Conservation (phyloP, 2,113 vertebrate species). For the Lontra canadensis region DNA sequence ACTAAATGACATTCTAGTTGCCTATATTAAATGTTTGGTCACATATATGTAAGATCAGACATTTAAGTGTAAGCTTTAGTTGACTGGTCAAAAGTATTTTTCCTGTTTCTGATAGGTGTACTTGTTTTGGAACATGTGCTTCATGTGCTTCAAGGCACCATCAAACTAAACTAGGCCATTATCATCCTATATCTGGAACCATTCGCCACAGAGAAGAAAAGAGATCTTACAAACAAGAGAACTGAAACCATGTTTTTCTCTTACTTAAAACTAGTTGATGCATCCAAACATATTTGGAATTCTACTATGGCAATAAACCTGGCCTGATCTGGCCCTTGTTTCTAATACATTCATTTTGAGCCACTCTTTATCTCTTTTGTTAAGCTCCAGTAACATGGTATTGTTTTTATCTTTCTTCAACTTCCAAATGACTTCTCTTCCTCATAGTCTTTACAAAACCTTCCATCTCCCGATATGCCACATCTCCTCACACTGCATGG, state of each 20-base stretch:
- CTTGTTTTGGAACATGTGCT: not conserved
- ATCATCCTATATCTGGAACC: not conserved
- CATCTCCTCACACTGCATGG: not conserved
- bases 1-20: not conserved
- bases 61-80: not conserved
- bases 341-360: not conserved
- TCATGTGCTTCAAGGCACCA: not conserved
- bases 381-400: not conserved
- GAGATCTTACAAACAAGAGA: not conserved
- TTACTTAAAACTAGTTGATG: not conserved
- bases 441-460: not conserved
- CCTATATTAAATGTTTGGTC: not conserved
- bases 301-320: not conserved
- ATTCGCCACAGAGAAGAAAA: not conserved
- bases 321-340: not conserved
- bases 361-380: not conserved
- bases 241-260: not conserved
- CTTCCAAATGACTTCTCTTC: not conserved
- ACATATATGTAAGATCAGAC: not conserved
- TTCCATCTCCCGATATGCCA: not conserved
- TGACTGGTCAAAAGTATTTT: not conserved
- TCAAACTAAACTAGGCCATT: not conserved
- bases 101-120: not conserved
- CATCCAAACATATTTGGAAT: not conserved
- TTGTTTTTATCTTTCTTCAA: not conserved